phyloP scores from a whole-genome alignment of 2,113 vertebrate species.

The Gnathochromis pfefferi region DNA sequence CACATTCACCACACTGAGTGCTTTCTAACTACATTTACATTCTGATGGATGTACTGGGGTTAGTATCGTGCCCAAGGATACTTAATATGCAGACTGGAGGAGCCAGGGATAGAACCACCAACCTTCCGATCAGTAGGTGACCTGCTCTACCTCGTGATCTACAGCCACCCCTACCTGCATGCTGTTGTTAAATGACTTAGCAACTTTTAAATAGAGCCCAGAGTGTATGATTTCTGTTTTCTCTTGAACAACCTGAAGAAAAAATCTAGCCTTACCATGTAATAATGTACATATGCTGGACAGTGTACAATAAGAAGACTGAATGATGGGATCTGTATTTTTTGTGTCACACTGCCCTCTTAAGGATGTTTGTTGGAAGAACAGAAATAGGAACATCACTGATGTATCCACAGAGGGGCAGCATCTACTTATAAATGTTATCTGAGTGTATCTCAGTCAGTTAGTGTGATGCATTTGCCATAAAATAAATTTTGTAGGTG shows the following conservation, averaged over 20 bases:
- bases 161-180: not conserved
- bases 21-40: not conserved
- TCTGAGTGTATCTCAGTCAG: not conserved
- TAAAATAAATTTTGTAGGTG: not conserved
- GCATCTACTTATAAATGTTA: not conserved
- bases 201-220: not conserved
- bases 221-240: not conserved
- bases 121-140: not conserved
- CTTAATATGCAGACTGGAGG: not conserved
- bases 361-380: not conserved
- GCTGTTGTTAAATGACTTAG: not conserved
- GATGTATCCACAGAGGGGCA: not conserved
- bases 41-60: not conserved
- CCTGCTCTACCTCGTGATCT: not conserved
- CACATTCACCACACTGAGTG: not conserved
- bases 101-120: not conserved
- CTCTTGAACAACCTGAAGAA: not conserved
- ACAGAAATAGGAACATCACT: not conserved
- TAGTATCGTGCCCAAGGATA: not conserved
- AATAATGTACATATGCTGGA: not conserved
- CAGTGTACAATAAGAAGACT: not conserved
- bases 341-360: constrained; percentile 45
- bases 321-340: not conserved
- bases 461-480: not conserved
- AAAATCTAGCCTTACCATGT: not conserved